Evolutionary conservation across 2,888 invertebrate species (phyloP).

Genomic region (Drosophila borealis): DNA sequence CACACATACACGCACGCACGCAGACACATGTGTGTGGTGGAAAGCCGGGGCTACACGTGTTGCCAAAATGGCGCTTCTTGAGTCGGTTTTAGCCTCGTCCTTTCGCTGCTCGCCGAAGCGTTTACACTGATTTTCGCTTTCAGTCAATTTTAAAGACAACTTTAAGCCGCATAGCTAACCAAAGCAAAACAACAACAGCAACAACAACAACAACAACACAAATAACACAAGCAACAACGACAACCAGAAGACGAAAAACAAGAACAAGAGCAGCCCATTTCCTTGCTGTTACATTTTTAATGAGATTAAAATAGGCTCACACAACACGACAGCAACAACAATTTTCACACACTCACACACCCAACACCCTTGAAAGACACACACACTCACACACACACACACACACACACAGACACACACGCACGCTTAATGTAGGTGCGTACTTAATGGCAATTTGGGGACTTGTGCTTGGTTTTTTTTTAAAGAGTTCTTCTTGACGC

Average conservation of each 20-base stretch:
- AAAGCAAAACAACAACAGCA: conserved; percentile 32
- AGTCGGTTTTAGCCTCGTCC: conserved; percentile 29
- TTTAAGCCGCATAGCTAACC: conserved; percentile 79
- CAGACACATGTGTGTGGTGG: conserved; percentile 22
- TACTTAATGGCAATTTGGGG: conserved; percentile 81
- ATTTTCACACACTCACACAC: conserved; percentile 43
- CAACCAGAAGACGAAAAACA: not conserved
- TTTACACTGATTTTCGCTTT: conserved; percentile 82
- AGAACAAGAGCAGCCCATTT: conserved; percentile 59
- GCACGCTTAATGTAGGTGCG: conserved; percentile 64
- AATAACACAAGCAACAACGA: conserved; percentile 7
- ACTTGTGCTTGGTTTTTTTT: conserved; percentile 65
- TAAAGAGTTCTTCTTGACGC: conserved; percentile 49
- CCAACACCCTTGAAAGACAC: conserved; percentile 13
- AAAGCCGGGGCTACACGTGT: conserved; percentile 58
- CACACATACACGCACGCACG: conserved; percentile 1
- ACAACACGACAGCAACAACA: conserved; percentile 62
- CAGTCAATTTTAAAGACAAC: conserved; percentile 81
- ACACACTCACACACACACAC: conserved; percentile 14
- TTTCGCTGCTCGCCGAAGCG: conserved; percentile 68
- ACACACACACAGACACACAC: conserved; percentile 24
- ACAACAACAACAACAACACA: conserved; percentile 19
- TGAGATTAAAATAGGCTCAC: conserved; percentile 82
- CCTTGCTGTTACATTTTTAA: conserved; percentile 77
- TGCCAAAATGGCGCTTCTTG: conserved; percentile 55